Evolutionary conservation across 2,888 invertebrate genomes (phyloP), one percentile per base, ranked within the genome.

Genomic region (Molanna angustata): DNA sequence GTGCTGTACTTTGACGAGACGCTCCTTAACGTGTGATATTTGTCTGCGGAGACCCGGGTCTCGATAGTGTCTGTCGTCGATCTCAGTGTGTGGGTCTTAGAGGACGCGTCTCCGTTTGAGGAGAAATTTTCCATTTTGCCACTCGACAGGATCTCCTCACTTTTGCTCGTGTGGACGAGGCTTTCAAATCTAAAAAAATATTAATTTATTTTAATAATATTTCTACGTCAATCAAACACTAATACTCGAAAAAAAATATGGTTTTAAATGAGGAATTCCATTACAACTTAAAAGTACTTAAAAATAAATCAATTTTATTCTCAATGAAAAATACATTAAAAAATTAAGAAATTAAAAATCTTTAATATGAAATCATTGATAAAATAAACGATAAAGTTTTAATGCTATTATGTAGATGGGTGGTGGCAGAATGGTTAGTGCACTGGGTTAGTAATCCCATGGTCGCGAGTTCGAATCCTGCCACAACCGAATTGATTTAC

Each of bases 1-100:
- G 58, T 59, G 37, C 46, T 56, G 41, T 59, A 59, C 37, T 59
- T 59, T 4, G 49, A 49, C 35, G 75, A 76, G 40, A 76, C 57
- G 56, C 72, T 76, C 66, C 65, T 73, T 55, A 69, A 39, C 0
- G 69, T 69, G 37, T 68, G 67, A 44, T 69, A 69, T 49, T 67
- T 70, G 3, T 44, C 44, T 4, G 31, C n/a, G 0, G 42, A 43
- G 2, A 31, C 53, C 35, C 65, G 61, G 1, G 66, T 67, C 61
- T 46, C 46, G 6, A 58, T 46, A 2, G 54, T 58, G 13, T 49
- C 54, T 1, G 54, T 50, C 9, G 37, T 43, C 22, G 58, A 57
- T 32, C 57, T 50, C 44, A 59, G 31, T 2, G 59, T 59, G 20
- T 59, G 54, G 2, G 55, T 56, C 7, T 43, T 51, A 2, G 55